Conservation (phyloP, 2,797 vertebrate genomes). For the Halcyon chelicuti region DNA sequence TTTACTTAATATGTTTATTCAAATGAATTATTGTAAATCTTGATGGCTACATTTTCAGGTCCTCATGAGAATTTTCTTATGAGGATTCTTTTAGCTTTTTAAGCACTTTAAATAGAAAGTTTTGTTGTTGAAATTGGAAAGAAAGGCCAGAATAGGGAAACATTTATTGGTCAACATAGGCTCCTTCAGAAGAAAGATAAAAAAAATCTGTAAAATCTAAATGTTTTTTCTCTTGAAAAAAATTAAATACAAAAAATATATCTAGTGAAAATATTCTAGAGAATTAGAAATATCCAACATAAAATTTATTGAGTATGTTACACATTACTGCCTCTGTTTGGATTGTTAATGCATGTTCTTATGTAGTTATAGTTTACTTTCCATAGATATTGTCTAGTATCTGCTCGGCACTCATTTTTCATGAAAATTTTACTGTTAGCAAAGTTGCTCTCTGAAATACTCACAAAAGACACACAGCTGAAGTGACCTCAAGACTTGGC, state of each 20-base stretch:
- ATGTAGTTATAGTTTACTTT: rapidly evolving
- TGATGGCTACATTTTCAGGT: not conserved
- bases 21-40: not conserved
- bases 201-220: not conserved
- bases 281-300: not conserved
- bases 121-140: not conserved
- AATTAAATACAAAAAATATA: not conserved
- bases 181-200: not conserved
- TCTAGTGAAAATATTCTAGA: not conserved
- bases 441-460: not conserved
- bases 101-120: not conserved
- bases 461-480: not conserved
- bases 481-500: not conserved
- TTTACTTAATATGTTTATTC: not conserved
- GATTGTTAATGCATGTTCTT: not conserved
- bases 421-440: not conserved
- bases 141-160: not conserved
- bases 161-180: not conserved
- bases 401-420: not conserved
- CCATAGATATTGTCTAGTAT: not conserved
- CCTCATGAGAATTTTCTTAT: not conserved
- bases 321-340: not conserved
- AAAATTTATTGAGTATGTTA: not conserved
- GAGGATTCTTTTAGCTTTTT: not conserved
- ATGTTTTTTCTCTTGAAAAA: not conserved